A percentile compares a stretch with the other conserved stretches of the same genome.
Conservation (phyloP, 2,113 vertebrate species). For the Pachypanchax playfairii region DNA sequence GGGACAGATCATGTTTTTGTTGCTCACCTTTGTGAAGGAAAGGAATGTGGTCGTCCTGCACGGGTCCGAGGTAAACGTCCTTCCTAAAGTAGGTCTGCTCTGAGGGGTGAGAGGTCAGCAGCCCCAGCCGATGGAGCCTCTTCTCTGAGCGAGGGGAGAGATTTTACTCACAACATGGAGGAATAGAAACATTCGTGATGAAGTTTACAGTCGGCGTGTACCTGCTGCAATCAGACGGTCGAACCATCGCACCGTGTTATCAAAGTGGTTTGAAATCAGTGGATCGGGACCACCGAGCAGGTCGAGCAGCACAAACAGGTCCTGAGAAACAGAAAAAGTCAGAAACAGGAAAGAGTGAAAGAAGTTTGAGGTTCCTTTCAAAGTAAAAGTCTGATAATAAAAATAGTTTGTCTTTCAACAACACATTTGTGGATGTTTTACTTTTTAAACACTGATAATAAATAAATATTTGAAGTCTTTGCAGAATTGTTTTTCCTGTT, state of each 20-base stretch:
- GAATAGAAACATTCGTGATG: not conserved
- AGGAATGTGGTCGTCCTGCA: slow-evolving; percentile 90
- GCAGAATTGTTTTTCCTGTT: too few species aligned
- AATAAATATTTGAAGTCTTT: too few species aligned
- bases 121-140: slow-evolving; percentile 83
- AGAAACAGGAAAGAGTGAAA: not conserved
- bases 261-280: slow-evolving; percentile 87
- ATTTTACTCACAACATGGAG: not conserved
- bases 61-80: slow-evolving; percentile 79
- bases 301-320: slow-evolving; percentile 88
- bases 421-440: too few species aligned
- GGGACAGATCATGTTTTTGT: too few species aligned
- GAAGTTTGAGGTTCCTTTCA: not conserved
- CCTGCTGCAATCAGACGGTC: slow-evolving; percentile 85
- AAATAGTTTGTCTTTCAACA: too few species aligned
- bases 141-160: slow-evolving; percentile 77
- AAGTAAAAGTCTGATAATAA: too few species aligned
- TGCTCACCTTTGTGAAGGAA: slow-evolving; percentile 85
- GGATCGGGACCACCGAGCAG: slow-evolving; percentile 85
- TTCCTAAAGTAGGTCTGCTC: slow-evolving; percentile 87
- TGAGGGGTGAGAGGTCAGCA: slow-evolving; percentile 78
- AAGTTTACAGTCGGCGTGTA: slow-evolving; percentile 21
- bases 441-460: too few species aligned
- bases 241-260: slow-evolving; percentile 87
- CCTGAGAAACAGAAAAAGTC: slow-evolving; percentile 67